Percentiles rank a stretch among this genome's conserved stretches.
phyloP scores from a whole-genome alignment of 2,888 invertebrate species.

The Dascillus cervinus region DNA sequence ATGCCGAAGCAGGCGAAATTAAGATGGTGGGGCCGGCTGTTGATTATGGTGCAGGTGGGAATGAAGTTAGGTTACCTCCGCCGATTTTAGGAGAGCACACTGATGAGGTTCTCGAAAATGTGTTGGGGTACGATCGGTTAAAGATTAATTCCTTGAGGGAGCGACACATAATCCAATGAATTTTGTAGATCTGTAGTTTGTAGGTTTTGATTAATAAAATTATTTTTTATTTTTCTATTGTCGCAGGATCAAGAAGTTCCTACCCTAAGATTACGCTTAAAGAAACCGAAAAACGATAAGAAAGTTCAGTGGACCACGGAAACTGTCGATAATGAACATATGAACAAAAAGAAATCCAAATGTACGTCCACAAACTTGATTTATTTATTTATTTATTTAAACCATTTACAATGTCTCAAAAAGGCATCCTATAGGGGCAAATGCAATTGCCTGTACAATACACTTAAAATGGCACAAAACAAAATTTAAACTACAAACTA shows the following conservation, averaged over 20 bases:
- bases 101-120: constrained; percentile 57
- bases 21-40: constrained; percentile 85
- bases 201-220: background rate
- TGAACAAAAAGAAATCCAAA: constrained; percentile 95
- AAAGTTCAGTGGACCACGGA: constrained; percentile 86
- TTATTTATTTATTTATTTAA: too few species aligned
- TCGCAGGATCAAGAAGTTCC: constrained; percentile 45
- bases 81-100: constrained; percentile 88
- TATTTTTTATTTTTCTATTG: constrained; percentile 6
- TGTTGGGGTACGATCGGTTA: constrained; percentile 55
- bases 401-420: too few species aligned
- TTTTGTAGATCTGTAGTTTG: background rate
- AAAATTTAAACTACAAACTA: too few species aligned
- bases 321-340: constrained; percentile 90
- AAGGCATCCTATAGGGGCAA: too few species aligned
- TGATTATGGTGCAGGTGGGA: constrained; percentile 64
- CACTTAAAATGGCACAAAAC: too few species aligned
- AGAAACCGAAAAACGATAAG: constrained; percentile 61
- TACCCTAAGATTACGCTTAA: constrained; percentile 56
- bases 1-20: constrained; percentile 61
- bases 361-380: constrained; percentile 66
- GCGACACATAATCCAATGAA: constrained; percentile 43
- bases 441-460: too few species aligned
- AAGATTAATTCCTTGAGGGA: constrained; percentile 48
- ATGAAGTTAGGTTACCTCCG: constrained; percentile 65